Conservation (phyloP, 2,113 vertebrate species). For the Cricetomys ansorgei region DNA sequence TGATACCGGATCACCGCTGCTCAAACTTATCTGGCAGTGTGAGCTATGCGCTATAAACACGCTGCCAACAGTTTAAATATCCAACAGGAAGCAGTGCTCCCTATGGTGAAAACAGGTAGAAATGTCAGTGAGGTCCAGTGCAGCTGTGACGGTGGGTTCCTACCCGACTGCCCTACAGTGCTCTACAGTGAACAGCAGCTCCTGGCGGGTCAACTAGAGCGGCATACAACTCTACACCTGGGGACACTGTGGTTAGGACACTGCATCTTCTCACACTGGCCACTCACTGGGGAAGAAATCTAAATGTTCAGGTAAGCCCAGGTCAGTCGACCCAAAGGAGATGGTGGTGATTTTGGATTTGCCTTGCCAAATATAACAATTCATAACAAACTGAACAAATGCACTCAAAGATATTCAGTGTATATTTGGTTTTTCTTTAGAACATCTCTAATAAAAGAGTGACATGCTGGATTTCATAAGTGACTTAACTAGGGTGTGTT, state of each 20-base stretch:
- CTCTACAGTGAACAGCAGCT: conserved; percentile 7
- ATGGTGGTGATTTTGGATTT: conserved; percentile 19
- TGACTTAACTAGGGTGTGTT: not conserved
- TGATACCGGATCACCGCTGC: conserved; percentile 38
- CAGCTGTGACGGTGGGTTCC: not conserved
- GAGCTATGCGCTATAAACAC: conserved; percentile 75
- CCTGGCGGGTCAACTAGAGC: not conserved
- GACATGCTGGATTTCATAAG: not conserved
- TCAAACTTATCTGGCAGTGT: conserved; percentile 33
- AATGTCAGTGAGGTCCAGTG: conserved; percentile 22
- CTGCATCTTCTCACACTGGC: conserved; percentile 22
- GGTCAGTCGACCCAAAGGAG: conserved; percentile 3
- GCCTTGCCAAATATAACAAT: conserved; percentile 30
- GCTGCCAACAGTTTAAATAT: conserved; percentile 74
- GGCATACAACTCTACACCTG: not conserved
- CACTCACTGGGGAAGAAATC: conserved; percentile 33
- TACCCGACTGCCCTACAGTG: conserved; percentile 13
- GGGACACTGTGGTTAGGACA: not conserved
- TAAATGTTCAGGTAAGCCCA: conserved; percentile 20
- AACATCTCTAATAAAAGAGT: conserved; percentile 41
- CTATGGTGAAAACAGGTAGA: conserved; percentile 64
- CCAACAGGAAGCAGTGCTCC: conserved; percentile 67
- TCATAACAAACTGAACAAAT: conserved; percentile 52
- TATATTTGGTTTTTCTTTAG: conserved; percentile 49
- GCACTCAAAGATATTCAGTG: conserved; percentile 52